A percentile compares a stretch with the other conserved stretches of the same genome.
phyloP scores from a whole-genome alignment of 2,888 invertebrate species.

The Lobophora halterata region DNA sequence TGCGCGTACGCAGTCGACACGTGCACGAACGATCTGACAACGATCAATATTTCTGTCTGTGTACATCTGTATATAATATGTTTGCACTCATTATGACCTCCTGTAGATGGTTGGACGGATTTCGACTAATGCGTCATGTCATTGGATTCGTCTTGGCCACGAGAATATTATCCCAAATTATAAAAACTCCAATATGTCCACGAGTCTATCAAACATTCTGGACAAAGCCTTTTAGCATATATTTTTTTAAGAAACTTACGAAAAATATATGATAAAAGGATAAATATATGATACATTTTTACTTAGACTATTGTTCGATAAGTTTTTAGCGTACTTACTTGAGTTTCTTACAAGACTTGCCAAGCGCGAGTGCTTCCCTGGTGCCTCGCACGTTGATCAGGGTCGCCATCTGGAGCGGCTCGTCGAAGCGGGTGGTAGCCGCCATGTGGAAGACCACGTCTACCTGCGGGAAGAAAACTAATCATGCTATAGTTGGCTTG shows the following conservation, averaged over 20 bases:
- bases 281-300: neutral
- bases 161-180: neutral
- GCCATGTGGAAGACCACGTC: conserved; percentile 59
- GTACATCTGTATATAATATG: no score
- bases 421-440: conserved; percentile 87
- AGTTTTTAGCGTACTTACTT: neutral
- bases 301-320: neutral
- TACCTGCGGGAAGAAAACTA: conserved; percentile 30
- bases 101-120: no score
- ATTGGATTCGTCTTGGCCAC: no score
- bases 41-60: neutral
- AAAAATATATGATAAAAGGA: no score
- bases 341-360: conserved; percentile 12
- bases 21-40: conserved; percentile 15
- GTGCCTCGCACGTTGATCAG: conserved; percentile 94
- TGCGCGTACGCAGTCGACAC: conserved; percentile 16
- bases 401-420: conserved; percentile 89
- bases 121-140: no score
- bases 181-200: neutral
- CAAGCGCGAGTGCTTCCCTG: conserved; percentile 64
- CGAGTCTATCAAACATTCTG: no score
- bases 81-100: no score
- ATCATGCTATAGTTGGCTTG: neutral
- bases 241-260: neutral
- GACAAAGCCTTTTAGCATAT: no score